These are phyloP conservation scores for Ornithoptera alexandrae DNA, from an alignment of 2,888 invertebrate species.

Conservation along the genomic window DNA sequence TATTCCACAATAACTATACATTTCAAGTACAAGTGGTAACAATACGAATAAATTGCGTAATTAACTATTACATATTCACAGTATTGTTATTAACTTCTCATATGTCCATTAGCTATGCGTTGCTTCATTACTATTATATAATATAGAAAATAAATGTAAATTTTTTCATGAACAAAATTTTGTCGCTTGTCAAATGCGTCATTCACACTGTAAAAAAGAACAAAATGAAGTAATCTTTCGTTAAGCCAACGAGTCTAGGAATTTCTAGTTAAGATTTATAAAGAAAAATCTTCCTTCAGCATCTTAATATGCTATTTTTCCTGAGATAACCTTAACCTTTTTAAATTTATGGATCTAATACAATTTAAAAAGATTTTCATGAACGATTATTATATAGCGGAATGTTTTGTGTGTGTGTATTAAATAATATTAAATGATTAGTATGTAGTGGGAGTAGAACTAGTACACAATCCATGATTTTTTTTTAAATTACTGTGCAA, in stretches of 20 bases:
- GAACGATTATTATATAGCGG: too few relatives aligned
- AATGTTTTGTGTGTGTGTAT: not conserved
- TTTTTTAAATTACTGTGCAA: too few relatives aligned
- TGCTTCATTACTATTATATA: not conserved
- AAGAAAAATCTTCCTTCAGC: conserved; percentile 1
- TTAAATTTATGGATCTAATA: not conserved
- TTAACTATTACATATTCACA: not conserved
- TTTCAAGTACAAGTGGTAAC: not conserved
- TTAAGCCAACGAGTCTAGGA: conserved; percentile 4
- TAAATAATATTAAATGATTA: not conserved
- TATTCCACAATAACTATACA: not conserved
- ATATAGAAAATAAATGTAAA: not conserved
- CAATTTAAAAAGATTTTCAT: not conserved
- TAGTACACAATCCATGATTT: too few relatives aligned
- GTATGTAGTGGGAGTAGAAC: too few relatives aligned
- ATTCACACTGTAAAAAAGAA: not conserved
- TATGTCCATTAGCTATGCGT: not conserved
- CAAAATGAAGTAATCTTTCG: not conserved
- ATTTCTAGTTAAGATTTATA: not conserved
- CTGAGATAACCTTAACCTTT: conserved; percentile 3
- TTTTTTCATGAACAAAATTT: too few relatives aligned
- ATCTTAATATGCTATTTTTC: not conserved
- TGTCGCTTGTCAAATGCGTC: not conserved
- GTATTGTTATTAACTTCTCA: not conserved
- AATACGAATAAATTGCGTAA: not conserved